A percentile compares a stretch with the other conserved stretches of the same genome.
Conservation (phyloP, 2,888 invertebrate species). For the Drosophila kanekoi region DNA sequence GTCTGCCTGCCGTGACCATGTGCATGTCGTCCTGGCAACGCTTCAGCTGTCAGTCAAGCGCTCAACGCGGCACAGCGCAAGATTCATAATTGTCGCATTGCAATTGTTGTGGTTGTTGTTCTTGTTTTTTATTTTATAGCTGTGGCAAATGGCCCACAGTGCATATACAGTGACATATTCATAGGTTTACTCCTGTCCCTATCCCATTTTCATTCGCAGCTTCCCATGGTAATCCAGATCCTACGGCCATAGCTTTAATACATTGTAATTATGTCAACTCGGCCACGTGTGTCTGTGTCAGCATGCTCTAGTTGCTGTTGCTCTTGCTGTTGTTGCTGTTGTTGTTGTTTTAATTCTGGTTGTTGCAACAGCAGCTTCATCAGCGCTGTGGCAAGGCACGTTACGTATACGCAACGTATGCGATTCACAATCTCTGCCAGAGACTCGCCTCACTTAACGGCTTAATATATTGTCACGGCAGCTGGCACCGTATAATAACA, state of each 20-base stretch:
- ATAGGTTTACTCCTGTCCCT: conserved; percentile 23
- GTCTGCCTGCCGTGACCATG: conserved; percentile 12
- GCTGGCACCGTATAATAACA: conserved; percentile 65
- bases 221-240: conserved; percentile 29
- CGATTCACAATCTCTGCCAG: conserved; percentile 68
- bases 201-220: conserved; percentile 24
- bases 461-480: conserved; percentile 78
- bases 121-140: conserved; percentile 23
- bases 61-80: conserved; percentile 61
- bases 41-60: conserved; percentile 66
- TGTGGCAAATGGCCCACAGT: conserved; percentile 21
- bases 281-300: conserved; percentile 37
- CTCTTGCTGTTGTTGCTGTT: conserved; percentile 10
- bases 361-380: conserved; percentile 29
- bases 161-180: conserved; percentile 5
- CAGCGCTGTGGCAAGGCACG: conserved; percentile 21
- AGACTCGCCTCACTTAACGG: conserved; percentile 72
- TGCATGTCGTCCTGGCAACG: conserved; percentile 47
- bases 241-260: conserved; percentile 67
- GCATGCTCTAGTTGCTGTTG: conserved; percentile 9
- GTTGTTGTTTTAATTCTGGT: conserved; percentile 6
- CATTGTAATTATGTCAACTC: conserved; percentile 74
- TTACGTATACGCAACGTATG: conserved; percentile 67
- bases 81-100: conserved; percentile 70
- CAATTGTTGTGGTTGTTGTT: conserved; percentile 14